Evolutionary conservation across 1,140 invertebrate species (phyloP), one percentile per base, ranked within the genome.

Genomic region (Diprion similis): DNA sequence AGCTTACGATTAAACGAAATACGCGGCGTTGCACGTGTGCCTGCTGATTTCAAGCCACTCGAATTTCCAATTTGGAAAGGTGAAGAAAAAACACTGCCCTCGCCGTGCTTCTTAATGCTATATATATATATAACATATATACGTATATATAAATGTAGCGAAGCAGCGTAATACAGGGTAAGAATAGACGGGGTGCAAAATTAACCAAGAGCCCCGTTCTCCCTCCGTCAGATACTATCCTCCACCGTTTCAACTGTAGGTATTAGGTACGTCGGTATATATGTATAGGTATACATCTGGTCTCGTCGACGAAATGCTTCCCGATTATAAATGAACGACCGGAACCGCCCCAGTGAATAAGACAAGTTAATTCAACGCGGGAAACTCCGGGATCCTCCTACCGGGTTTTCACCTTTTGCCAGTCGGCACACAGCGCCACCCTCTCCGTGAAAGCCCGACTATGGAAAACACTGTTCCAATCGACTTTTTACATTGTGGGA

Each of bases 321-420:
- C 51, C 51, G 51, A 59, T 59, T 59, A 59, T 59, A 59, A 59
- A 59, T 59, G 51, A 59, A 59, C 51, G 51, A 59, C 11, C 51
- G 51, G 51, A 59, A 59, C 11, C 51, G 51, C 51, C 51, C 51
- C 51, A 17, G 51, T 59, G n/a, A 17, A 59, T 17, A 17, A 59
- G 24, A 59, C 51, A 17, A 59, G 51, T 59, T 59, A 59, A 59
- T 59, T 59, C 51, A 13, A 59, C 51, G 51, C 51, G 51, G 51
- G 24, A 15, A 59, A 13, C 11, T 59, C 51, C 11, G n/a, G 51
- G 51, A 59, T 59, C 51, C 51, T 59, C 51, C 51, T 59, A 13
- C 51, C n/a, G n/a, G 51, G 9, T 59, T 59, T 59, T 59, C 51
- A 59, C 51, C 51, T 59, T 59, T 59, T 59, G 51, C 51, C 51